Evolutionary conservation across 2,113 vertebrate species (phyloP), one percentile per base, ranked within the genome.

Genomic region (Ibidorhyncha struthersii): DNA sequence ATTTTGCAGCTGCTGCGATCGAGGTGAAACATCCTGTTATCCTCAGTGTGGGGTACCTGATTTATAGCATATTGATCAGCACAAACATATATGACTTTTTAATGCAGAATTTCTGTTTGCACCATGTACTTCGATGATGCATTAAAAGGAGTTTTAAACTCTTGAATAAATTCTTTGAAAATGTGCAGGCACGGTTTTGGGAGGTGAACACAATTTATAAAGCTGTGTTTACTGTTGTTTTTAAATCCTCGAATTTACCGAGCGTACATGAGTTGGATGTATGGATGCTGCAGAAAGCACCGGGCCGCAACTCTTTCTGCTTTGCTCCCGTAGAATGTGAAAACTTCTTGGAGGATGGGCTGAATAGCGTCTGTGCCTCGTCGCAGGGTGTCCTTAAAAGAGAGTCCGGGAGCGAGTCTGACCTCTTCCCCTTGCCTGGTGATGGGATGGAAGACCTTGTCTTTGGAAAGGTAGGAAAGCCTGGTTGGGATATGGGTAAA

Each of bases 401-500:
- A 88, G 98, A 89, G 34, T 97, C 98, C 0, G 98, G 96, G 58
- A 98, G 98, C 2, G 98, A 98, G 49, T 93, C 97, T 23, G 98
- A 98, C 80, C 94, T 98, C 90, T 98, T 98, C 45, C 96, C 96
- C 27, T 93, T 98, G 29, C 32, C 98, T 82, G 77, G 91, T 43
- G 97, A 98, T 89, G 98, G 97, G 21, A 96, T 97, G 97, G 98
- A 98, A 74, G 98, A 98, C 80, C 91, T 98, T 59, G 89, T 98
- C 82, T 98, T 98, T 90, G 94, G 98, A 92, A 98, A 98, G 98
- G 98, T 98, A 98, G 86, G 91, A 70, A 81, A 53, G 10, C 40
- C 32, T 85, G 38, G 10, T 2, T 86, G 79, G 52, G 34, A 36
- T 82, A 32, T 8, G 45, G 47, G 58, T 82, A 18, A 83, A 87